A percentile compares a stretch with the other conserved stretches of the same genome.
These are phyloP conservation scores for Celastrina argiolus DNA, from an alignment of 2,888 invertebrate species.

Conservation along the genomic window DNA sequence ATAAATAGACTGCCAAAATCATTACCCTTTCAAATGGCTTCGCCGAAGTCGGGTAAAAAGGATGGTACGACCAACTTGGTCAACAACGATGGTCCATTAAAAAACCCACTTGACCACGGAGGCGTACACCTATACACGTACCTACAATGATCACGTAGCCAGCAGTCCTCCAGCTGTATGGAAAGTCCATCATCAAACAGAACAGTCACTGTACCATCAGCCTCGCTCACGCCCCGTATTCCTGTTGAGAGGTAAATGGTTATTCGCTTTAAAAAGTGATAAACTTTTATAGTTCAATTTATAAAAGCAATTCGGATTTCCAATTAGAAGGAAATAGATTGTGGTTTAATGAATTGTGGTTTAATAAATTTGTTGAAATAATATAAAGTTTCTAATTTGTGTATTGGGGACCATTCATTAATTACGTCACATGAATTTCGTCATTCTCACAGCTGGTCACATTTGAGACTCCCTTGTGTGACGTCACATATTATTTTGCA, in stretches of 20 bases:
- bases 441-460: no score
- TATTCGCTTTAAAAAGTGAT: conserved; percentile 24
- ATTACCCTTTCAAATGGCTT: no score
- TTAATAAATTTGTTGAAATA: not conserved
- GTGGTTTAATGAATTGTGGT: not conserved
- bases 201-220: conserved; percentile 43
- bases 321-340: not conserved
- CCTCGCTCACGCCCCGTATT: conserved; percentile 35
- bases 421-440: no score
- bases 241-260: conserved; percentile 28
- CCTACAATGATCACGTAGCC: conserved; percentile 81
- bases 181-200: conserved; percentile 44
- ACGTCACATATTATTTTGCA: no score
- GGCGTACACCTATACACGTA: no score
- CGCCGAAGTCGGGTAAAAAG: no score
- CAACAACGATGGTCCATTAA: not conserved
- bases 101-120: no score
- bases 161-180: conserved; percentile 62
- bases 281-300: conserved; percentile 11
- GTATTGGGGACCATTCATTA: not conserved
- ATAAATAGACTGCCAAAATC: no score
- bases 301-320: not conserved
- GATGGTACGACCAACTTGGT: not conserved
- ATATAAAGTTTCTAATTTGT: not conserved
- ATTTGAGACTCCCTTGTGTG: no score